Base-by-base conservation (phyloP, 92 coral and sea anemone genomes). In the Umimayanthus kanabou region DNA sequence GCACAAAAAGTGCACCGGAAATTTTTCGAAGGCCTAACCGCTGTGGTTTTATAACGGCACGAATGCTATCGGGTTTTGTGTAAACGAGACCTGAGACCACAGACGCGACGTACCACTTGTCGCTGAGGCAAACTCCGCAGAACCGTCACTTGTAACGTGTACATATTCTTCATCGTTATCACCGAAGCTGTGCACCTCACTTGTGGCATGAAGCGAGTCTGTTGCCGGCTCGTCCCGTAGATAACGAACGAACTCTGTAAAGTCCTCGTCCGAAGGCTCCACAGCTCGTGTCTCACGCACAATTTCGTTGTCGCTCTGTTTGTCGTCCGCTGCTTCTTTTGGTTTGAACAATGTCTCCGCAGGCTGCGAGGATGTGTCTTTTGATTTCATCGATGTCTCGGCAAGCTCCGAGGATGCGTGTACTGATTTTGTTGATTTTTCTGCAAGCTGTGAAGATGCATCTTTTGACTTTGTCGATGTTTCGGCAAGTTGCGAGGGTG, bases 241-340 rank as follows among this genome's bases (percentile, higher is more conserved):
- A 71, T 83, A 83, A 28, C 78, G 78, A 40, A 83, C 78, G 25
- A 69, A 83, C 65, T 83, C 87, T 6, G 74, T 83, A 73, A 83
- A 83, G 10, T 69, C 64, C 42, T 83, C 66, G 14, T 83, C 74
- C 37, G 78, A 26, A 29, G 87, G 66, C n/a, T 83, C 66, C 26
- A 83, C 14, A 45, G 87, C 74, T 29, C 87, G 47, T 25, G 76
- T 16, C 67, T 45, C 65, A 25, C 87, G 87, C 5, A 45, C 67
- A 14, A 70, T 72, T 76, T 25, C 76, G 13, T 30, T 72, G 26
- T 13, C 39, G n/a, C 49, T 55, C 23, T 22, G 37, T 30, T 80
- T 30, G 23, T 4, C 15, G 15, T 53, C 84, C 64, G 15, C 25
- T 40, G 39, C 14, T 14, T 23, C 45, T 73, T 73, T 40, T 37